Evolutionary conservation across 35 echinoderm and acorn worm genomes (phyloP).

Genomic region (Apostichopus parvimensis): DNA sequence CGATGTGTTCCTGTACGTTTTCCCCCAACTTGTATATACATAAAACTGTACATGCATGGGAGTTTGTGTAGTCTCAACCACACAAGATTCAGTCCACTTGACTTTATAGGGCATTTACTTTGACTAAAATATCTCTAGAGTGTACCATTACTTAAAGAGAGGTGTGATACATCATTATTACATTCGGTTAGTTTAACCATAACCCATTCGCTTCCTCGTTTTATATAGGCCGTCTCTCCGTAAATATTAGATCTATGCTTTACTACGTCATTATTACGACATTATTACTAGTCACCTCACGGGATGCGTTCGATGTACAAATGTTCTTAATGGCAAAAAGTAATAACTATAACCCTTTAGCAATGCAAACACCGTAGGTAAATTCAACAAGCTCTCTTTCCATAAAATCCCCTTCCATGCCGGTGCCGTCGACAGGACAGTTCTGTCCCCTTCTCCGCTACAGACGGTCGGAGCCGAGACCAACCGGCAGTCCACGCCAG

Average conservation of each 20-base stretch:
- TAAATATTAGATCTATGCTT: not conserved
- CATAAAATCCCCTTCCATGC: not conserved
- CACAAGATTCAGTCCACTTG: no score
- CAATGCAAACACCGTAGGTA: not conserved
- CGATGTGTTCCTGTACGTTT: no score
- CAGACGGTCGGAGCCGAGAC: not conserved
- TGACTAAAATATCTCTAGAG: no score
- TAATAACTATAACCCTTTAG: not conserved
- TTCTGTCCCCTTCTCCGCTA: not conserved
- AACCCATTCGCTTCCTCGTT: not conserved
- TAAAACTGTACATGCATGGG: no score
- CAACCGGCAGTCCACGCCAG: not conserved
- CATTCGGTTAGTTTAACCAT: not conserved
- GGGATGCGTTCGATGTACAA: slow-evolving; percentile 49
- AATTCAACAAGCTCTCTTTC: not conserved
- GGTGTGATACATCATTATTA: not conserved
- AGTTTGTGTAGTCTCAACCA: no score
- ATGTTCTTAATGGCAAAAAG: slow-evolving; percentile 47
- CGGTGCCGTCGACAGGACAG: not conserved
- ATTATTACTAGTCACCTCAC: slow-evolving; percentile 37
- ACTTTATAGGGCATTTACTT: no score
- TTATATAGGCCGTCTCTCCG: not conserved
- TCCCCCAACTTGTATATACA: no score
- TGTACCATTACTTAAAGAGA: no score
- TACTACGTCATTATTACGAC: not conserved